A percentile compares a stretch with the other conserved stretches of the same genome.
phyloP scores from a whole-genome alignment of 1,140 invertebrate species.

The Wasmannia auropunctata region DNA sequence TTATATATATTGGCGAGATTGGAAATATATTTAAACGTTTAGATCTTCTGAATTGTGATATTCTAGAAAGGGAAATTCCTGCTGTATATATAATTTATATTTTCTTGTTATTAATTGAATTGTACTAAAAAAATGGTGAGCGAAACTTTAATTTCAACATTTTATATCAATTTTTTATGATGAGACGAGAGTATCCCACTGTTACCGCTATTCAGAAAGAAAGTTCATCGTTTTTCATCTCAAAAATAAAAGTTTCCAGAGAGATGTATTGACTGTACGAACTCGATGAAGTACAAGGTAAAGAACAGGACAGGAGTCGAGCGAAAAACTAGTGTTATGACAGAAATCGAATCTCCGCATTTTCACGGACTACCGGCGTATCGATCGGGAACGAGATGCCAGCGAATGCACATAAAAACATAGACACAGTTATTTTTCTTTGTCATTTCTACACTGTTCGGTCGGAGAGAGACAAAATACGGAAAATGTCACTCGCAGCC shows the following conservation, averaged over 20 bases:
- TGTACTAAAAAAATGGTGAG: background rate
- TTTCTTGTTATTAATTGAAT: background rate
- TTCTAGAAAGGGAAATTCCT: background rate
- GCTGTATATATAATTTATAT: background rate
- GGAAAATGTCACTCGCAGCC: background rate
- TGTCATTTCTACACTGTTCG: background rate
- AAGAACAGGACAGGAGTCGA: background rate
- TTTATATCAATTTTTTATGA: background rate
- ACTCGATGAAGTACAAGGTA: background rate
- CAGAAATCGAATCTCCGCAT: constrained; percentile 5
- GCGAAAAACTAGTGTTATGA: background rate
- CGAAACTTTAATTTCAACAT: background rate
- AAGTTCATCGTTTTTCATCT: background rate
- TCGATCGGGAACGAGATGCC: background rate
- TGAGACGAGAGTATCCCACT: background rate
- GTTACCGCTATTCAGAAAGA: background rate
- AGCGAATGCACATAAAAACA: background rate
- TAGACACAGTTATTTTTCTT: background rate
- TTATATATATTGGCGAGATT: no score
- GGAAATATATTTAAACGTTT: no score
- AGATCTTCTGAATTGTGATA: no score
- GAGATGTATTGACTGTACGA: background rate
- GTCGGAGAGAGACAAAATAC: background rate
- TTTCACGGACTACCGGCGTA: background rate
- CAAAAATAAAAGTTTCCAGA: background rate